Conservation (phyloP, 2,113 vertebrate species). For the Xenotilapia leptura region DNA sequence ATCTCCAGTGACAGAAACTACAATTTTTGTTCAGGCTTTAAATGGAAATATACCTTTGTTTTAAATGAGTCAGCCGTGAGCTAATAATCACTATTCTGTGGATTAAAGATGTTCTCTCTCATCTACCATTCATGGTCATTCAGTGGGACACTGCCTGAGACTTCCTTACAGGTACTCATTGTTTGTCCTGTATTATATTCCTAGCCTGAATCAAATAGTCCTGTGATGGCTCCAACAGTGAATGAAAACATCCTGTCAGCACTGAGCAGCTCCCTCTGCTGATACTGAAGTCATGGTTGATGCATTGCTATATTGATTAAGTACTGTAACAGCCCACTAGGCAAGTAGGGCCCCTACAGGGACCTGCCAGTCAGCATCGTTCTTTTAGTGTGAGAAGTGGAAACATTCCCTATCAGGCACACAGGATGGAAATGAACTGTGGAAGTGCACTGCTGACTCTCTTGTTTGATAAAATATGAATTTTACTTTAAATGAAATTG, state of each 20-base stretch:
- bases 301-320: conserved; percentile 23
- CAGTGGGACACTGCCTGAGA: background rate
- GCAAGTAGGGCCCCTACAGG: background rate
- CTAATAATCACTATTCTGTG: background rate
- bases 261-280: background rate
- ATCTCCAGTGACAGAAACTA: background rate
- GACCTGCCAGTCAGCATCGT: conserved; percentile 11
- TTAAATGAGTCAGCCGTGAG: background rate
- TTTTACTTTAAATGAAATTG: conserved; percentile 9
- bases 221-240: background rate
- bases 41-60: background rate
- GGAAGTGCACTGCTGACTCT: background rate
- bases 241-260: background rate
- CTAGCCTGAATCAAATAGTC: background rate
- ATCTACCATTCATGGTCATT: background rate
- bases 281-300: conserved; percentile 5
- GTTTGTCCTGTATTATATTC: background rate
- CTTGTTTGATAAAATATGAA: background rate
- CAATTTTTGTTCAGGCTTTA: background rate
- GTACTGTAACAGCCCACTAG: background rate
- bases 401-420: conserved; percentile 3
- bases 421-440: background rate
- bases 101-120: background rate
- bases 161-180: background rate
- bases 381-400: background rate